Base-by-base conservation (phyloP, 2,797 vertebrate genomes). In the Sebastes melanostomus region DNA sequence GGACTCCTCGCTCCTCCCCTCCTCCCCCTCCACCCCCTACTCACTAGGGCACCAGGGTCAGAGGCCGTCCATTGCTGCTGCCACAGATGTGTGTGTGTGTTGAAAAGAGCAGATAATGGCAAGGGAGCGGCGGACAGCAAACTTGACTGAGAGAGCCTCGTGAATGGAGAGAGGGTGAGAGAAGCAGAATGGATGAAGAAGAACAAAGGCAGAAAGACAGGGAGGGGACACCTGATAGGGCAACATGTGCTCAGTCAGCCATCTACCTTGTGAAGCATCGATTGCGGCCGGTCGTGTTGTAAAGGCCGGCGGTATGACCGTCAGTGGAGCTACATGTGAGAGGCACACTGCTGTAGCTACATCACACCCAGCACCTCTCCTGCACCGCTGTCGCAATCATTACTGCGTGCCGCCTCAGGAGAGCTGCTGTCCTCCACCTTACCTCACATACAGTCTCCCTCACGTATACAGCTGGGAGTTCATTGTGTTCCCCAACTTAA, bases 161-260 rank as follows among this genome's bases (percentile, higher is more conserved):
- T 63, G 59, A 61, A 58, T 67, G 68, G 9, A 46, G 66, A 66
- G 69, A 68, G 50, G n/a, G 56, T 52, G 75, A 56, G 18, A 70
- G 69, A 54, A 70, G 38, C 9, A 22, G 63, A 38, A 73, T 4
- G 55, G 58, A 65, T 16, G 54, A 61, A 54, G 36, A 27, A 36
- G 27, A 77, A 80, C 60, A 59, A 63, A 77, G 54, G 14, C 25
- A 32, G 20, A 56, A 24, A 71, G 20, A 29, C 2, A 24, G 46
- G 13, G 27, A 58, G 50, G 8, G 52, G 73, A 83, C 77, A 80
- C 76, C 16, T 75, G 83, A 89, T 77, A 72, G 58, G 66, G 34
- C 69, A 34, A 75, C 83, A 77, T 66, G 78, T 87, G 81, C 73
- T 83, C 36, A 2, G 66, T 71, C 65, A 66, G 71, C 77, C 20